phyloP scores from a whole-genome alignment of 2,113 vertebrate genomes.

The Halcyon senegalensis region DNA sequence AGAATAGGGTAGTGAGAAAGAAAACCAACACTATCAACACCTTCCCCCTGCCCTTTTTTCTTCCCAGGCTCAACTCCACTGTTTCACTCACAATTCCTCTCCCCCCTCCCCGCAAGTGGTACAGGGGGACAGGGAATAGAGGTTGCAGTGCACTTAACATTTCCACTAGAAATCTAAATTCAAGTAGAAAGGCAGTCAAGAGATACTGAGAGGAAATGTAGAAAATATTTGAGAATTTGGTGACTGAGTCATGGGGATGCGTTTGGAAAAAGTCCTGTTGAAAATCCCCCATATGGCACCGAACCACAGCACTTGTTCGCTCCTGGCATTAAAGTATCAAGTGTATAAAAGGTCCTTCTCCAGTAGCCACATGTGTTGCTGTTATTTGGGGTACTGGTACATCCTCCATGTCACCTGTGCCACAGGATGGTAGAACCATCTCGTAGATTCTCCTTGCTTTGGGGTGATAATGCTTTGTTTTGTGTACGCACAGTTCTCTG shows the following conservation, averaged over 20 bases:
- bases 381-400: no score
- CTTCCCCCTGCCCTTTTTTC: not conserved
- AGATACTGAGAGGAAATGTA: not conserved
- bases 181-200: not conserved
- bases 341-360: not conserved
- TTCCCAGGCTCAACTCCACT: not conserved
- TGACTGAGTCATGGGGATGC: not conserved
- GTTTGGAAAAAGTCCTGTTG: not conserved
- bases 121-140: not conserved
- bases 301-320: not conserved
- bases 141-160: not conserved
- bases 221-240: not conserved
- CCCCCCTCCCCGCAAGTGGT: not conserved
- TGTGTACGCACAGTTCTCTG: not conserved
- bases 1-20: not conserved
- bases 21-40: not conserved
- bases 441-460: not conserved
- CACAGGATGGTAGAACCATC: rapidly evolving
- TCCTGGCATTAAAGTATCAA: rapidly evolving
- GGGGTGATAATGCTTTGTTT: not conserved
- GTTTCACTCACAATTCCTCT: not conserved
- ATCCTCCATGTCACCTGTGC: rapidly evolving
- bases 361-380: not conserved
- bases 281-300: not conserved
- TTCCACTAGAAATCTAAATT: not conserved